These are phyloP conservation scores for Lasioglossum calceatum DNA, from an alignment of 2,888 invertebrate genomes.

Conservation along the genomic window DNA sequence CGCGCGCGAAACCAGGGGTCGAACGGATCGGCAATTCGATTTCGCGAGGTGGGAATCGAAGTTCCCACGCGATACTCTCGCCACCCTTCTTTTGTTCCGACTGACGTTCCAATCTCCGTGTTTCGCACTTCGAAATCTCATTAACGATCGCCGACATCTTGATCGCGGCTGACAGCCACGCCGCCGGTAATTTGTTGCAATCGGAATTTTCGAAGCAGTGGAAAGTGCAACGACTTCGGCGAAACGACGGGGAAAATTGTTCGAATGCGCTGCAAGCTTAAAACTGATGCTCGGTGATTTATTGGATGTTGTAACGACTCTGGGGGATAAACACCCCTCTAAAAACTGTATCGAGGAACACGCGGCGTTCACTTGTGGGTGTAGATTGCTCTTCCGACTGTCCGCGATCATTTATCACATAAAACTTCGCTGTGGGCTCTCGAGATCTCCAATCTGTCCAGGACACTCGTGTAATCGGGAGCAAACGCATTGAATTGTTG, in stretches of 20 bases:
- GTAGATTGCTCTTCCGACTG: not conserved
- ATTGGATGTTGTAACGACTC: not conserved
- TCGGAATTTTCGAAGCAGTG: not conserved
- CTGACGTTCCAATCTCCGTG: conserved; percentile 3
- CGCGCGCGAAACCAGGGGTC: not conserved
- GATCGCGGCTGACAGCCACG: not conserved
- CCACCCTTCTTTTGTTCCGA: not conserved
- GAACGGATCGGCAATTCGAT: not conserved
- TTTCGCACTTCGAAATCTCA: conserved; percentile 10
- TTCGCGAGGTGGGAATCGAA: not conserved
- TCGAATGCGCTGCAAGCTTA: not conserved
- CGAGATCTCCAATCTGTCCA: not conserved
- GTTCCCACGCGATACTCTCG: not conserved
- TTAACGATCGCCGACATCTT: conserved; percentile 9
- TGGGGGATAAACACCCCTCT: not conserved
- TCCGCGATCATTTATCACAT: not conserved
- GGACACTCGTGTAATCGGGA: not conserved
- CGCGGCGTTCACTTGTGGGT: not conserved
- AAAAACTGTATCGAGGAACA: not conserved
- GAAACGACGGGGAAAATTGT: not conserved
- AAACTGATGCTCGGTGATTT: not conserved
- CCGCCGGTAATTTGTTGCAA: not conserved
- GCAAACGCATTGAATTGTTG: not conserved
- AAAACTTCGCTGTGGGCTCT: not conserved
- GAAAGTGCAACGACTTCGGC: not conserved